Evolutionary conservation across 2,797 vertebrate species (phyloP).

Genomic region (Zalophus californianus): DNA sequence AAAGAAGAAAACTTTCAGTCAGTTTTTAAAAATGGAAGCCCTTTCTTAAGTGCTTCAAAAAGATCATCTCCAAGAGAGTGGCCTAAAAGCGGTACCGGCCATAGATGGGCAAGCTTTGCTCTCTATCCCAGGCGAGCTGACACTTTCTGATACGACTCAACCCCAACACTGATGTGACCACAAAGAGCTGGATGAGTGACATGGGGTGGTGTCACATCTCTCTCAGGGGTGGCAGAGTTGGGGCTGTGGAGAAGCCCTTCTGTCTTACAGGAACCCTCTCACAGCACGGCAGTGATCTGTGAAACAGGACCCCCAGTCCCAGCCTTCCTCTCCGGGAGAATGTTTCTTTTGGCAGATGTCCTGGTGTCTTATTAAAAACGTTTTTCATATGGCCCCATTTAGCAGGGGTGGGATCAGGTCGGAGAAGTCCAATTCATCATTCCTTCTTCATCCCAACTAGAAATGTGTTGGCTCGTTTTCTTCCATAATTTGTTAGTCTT

Average conservation of each 20-base stretch:
- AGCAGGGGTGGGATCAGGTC: background rate
- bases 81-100: too few relatives aligned
- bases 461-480: background rate
- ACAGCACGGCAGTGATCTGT: background rate
- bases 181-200: background rate
- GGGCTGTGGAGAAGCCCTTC: background rate
- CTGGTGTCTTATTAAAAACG: background rate
- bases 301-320: background rate
- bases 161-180: background rate
- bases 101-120: background rate
- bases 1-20: background rate
- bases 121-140: background rate
- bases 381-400: background rate
- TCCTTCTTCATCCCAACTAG: background rate
- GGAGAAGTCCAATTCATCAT: background rate
- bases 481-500: background rate
- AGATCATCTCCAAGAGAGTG: background rate
- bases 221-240: background rate
- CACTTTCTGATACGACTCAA: background rate
- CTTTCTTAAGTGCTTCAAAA: background rate
- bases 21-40: background rate
- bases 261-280: background rate
- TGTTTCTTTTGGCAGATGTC: background rate
- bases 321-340: background rate
- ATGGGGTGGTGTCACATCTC: background rate